These are phyloP conservation scores for Podarcis lilfordi DNA, from an alignment of 2,797 vertebrate species.

Conservation along the genomic window DNA sequence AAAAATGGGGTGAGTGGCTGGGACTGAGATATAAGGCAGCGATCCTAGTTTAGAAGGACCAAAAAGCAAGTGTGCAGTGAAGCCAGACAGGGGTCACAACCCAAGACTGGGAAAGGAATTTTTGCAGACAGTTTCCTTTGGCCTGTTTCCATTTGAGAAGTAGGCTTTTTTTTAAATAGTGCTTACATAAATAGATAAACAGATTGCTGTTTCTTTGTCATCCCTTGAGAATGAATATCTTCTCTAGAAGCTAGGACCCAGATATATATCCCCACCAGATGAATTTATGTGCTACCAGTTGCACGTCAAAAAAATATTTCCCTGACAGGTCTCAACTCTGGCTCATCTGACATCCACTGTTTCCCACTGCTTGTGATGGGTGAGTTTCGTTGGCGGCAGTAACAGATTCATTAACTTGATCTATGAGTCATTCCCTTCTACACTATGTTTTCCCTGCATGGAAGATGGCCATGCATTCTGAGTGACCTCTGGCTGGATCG, in stretches of 20 bases:
- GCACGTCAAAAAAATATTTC: not conserved
- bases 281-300: not conserved
- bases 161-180: too few species aligned
- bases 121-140: not conserved
- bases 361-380: not conserved
- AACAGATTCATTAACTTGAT: not conserved
- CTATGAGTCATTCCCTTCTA: not conserved
- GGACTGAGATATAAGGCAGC: too few species aligned
- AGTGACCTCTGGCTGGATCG: not conserved
- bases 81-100: not conserved
- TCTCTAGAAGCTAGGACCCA: not conserved
- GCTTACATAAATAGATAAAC: not conserved
- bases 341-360: not conserved
- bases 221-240: not conserved
- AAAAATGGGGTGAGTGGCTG: too few species aligned
- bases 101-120: not conserved
- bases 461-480: not conserved
- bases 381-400: not conserved
- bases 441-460: not conserved
- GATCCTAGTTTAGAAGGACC: not conserved
- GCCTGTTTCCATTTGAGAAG: not conserved
- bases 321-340: not conserved
- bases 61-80: not conserved
- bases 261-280: not conserved
- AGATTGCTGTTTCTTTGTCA: not conserved